Evolutionary conservation across 2,797 vertebrate genomes (phyloP), one percentile per base, ranked within the genome.

Genomic region (Amblyopsis hoosieri): DNA sequence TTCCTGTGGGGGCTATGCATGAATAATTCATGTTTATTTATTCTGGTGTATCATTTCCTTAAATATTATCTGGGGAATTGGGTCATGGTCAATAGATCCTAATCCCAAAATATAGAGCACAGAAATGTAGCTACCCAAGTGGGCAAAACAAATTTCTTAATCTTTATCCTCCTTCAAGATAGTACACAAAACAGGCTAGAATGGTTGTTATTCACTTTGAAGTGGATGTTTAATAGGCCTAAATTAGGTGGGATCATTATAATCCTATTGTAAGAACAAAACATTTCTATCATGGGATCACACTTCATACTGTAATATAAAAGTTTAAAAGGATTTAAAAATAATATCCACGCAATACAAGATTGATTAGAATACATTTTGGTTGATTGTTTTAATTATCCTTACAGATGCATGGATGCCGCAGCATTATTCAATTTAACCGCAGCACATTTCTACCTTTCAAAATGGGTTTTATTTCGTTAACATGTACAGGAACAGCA

Each of bases 401-500:
- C 37, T 6, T 37, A 37, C 37, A 37, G 9, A 37, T 37, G 37
- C 9, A 37, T 2, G 37, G 37, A 37, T 6, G 37, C 37, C 2
- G 37, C 37, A 37, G 6, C 12, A 42, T 45, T 57, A 46, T 63
- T 33, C 19, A 42, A 11, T 45, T 42, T 23, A 77, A 61, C 47
- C 72, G 63, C 45, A 51, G 60, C 52, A 60, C 53, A 45, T 19
- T 50, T 12, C 5, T 64, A 75, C 69, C 89, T 85, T 89, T 90
- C 78, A 91, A 93, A 93, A 91, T 54, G 74, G 82, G 79, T 79
- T 93, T 93, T 93, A 92, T 94, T 93, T 87, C 82, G 88, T 91
- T 89, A 91, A 92, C 89, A 92, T 91, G 89, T 85, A 93, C 83
- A 89, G 87, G 86, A 92, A 93, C 89, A 90, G 88, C 88, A 92